Evolutionary conservation across 1,140 invertebrate genomes (phyloP), one percentile per base, ranked within the genome.

Genomic region (Drosophila watanabei): DNA sequence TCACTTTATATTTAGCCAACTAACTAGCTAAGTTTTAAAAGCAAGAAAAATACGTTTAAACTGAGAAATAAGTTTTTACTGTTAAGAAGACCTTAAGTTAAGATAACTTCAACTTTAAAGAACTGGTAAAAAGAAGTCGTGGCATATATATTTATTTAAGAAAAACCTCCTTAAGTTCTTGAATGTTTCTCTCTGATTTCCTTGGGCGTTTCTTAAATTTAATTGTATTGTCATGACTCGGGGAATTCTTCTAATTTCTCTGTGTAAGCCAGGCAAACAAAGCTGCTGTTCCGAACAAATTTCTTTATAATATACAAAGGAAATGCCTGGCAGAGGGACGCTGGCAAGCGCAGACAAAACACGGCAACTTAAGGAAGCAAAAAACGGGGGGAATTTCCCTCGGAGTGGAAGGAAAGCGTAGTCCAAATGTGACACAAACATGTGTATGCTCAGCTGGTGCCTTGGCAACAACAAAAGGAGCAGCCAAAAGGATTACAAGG

Each of bases 251-350:
- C 18, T 43, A 28, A 63, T 45, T 45, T 68, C 33, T 14, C 39
- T 11, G 68, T 71, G 68, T 71, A 56, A 69, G 49, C 46, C 63
- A 46, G 32, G 39, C 49, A 30, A 56, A 56, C 63, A 56, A 56
- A 37, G 32, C 56, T 60, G 41, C 57, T 66, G 32, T 33, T 35
- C 46, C 59, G 56, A 79, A 81, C 85, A 88, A 88, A 88, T 88
- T 89, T 88, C 84, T 88, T 88, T 89, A 89, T 88, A 88, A 88
- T 88, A 89, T 88, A 89, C 84, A 88, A 88, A 88, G 84, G 81
- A 89, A 88, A 85, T 85, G 81, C 84, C 84, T 69, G 71, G 78
- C 84, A 71, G 72, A 79, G 76, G 81, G 65, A 73, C 59, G 49
- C 28, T 51, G 49, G 49, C 16, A 51, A 51, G 49, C 49, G 49